Base-by-base conservation (phyloP, 64 coral and sea anemone genomes). In the Dendronephthya gigantea region DNA sequence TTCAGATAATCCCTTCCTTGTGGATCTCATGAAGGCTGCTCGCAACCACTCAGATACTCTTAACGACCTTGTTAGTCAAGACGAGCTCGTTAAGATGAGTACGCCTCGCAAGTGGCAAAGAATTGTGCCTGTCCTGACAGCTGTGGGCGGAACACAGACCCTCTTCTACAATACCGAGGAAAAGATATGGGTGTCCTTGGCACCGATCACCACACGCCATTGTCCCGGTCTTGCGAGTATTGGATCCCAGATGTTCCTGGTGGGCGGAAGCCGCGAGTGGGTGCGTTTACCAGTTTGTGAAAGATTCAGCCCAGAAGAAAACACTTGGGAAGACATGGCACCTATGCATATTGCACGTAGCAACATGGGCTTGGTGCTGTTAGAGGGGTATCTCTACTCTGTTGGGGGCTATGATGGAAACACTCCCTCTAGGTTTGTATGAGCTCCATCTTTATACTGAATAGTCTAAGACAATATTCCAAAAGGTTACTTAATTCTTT, bases 201-300 rank as follows among this genome's bases (percentile, higher is more conserved):
- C 92, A n/a, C 90, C 84, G 2, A 87, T 90, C 2, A 82, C 56
- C 25, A 90, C 90, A 13, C 86, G 92, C 4, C 95, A 98, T 52
- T 98, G 95, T 16, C 92, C 95, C 33, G 95, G 95, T 37, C 85
- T 98, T 36, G 95, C 90, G 35, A 83, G 81, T 33, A 82, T 98
- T 15, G 92, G 88, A 19, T 93, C 93, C 56, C 76, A 88, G 39
- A 87, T 93, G 19, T 98, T 89, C 52, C 82, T 98, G n/a, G 92
- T 93, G 85, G 95, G 95, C 23, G 95, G 95, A 0, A 98, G 95
- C 45, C 91, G 90, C 25, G 87, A 98, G 41, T 98, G 95, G 95
- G 91, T 93, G 23, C 79, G 95, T 36, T 86, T 91, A 83, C 89
- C 89, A 34, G 85, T 84, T 50, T 93, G 91, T 79, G 95, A 98